Evolutionary conservation across 2,113 vertebrate genomes (phyloP).

Genomic region (Nycticebus coucang): DNA sequence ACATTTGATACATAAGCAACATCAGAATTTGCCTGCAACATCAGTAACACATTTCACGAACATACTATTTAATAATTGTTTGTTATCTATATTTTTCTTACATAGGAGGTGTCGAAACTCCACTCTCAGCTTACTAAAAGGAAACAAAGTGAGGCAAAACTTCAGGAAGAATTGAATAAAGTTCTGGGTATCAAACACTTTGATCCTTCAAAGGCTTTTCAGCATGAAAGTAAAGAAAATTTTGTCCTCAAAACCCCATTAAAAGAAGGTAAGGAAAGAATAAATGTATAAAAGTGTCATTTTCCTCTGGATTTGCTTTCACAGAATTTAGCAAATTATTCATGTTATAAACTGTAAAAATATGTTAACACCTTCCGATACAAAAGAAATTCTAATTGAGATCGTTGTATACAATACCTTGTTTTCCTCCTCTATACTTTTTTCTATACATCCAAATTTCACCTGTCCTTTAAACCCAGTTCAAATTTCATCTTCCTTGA

Average conservation of each 20-base stretch:
- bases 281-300: neutral
- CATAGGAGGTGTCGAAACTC: conserved; percentile 91
- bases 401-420: neutral
- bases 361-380: neutral
- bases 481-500: neutral
- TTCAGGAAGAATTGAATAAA: conserved; percentile 87
- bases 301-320: conserved; percentile 37
- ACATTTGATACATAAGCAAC: neutral
- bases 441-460: neutral
- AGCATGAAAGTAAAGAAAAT: conserved; percentile 93
- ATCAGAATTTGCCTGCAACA: neutral
- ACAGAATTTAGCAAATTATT: neutral
- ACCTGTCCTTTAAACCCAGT: neutral
- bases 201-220: conserved; percentile 94
- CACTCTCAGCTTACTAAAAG: conserved; percentile 87
- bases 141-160: conserved; percentile 84
- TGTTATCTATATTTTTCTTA: neutral
- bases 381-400: neutral
- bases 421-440: neutral
- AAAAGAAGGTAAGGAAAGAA: conserved; percentile 87
- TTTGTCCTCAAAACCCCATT: conserved; percentile 84
- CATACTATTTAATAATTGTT: neutral
- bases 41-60: neutral
- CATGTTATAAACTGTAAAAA: conserved; percentile 47
- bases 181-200: conserved; percentile 84